Percentiles rank a stretch among this genome's conserved stretches.
Evolutionary conservation across 2,888 invertebrate species (phyloP).

Genomic region (Drosophila pegasa): DNA sequence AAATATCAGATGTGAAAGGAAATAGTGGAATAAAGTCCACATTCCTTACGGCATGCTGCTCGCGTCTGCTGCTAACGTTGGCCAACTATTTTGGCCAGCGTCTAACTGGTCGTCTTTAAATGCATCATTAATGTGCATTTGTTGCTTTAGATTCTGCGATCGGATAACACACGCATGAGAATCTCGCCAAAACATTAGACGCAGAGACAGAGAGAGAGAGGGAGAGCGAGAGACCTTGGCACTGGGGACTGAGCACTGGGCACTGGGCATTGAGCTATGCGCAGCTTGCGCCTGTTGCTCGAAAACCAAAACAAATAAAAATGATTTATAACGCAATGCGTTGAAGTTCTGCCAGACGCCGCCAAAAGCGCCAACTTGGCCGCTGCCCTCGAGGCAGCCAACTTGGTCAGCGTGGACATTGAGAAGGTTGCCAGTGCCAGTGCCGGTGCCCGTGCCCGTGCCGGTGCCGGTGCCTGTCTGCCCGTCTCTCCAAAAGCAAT

Average conservation of each 20-base stretch:
- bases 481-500: not conserved
- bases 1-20: not conserved
- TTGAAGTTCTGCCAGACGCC: conserved; percentile 71
- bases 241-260: conserved; percentile 20
- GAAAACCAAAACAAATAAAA: conserved; percentile 71
- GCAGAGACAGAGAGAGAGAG: not conserved
- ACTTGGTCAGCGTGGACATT: conserved; percentile 21
- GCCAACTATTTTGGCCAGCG: conserved; percentile 31
- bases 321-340: conserved; percentile 77
- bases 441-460: too few relatives aligned
- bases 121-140: conserved; percentile 76
- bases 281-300: conserved; percentile 22
- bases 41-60: not conserved
- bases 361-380: conserved; percentile 73
- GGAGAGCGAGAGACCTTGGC: conserved; percentile 1
- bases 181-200: conserved; percentile 60
- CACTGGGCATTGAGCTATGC: conserved; percentile 7
- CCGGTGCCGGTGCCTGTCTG: conserved; percentile 18
- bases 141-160: conserved; percentile 64
- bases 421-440: too few relatives aligned
- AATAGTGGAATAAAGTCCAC: not conserved
- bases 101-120: conserved; percentile 51
- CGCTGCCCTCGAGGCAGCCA: conserved; percentile 58
- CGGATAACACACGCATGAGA: conserved; percentile 73
- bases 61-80: not conserved